Evolutionary conservation across 2,797 vertebrate species (phyloP).

Genomic region (Nannoperca obscura): DNA sequence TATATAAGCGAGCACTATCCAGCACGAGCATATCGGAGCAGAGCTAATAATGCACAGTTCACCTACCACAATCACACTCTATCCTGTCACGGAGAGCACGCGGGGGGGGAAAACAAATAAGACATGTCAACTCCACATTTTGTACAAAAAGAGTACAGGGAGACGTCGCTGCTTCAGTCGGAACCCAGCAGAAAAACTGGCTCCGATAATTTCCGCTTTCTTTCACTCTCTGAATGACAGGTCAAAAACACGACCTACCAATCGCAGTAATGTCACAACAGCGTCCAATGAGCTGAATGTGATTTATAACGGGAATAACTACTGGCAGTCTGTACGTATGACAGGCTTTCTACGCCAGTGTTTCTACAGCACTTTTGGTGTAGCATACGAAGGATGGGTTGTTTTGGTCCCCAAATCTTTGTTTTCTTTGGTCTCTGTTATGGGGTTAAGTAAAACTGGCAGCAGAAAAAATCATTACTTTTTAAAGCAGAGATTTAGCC

Average conservation of each 20-base stretch:
- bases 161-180: conserved; percentile 30
- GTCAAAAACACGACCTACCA: conserved; percentile 37
- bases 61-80: conserved; percentile 73
- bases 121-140: conserved; percentile 51
- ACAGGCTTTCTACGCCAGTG: background rate
- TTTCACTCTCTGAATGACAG: conserved; percentile 57
- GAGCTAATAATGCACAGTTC: conserved; percentile 24
- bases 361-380: background rate
- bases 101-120: conserved; percentile 8
- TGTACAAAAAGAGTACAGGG: conserved; percentile 12
- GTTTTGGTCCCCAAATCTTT: background rate
- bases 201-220: conserved; percentile 77
- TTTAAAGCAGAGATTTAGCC: background rate
- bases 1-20: background rate
- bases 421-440: background rate
- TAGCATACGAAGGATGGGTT: background rate
- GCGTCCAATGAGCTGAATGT: conserved; percentile 25
- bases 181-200: conserved; percentile 29
- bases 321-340: background rate
- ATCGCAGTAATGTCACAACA: conserved; percentile 41
- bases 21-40: conserved; percentile 6
- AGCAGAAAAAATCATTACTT: background rate
- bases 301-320: conserved; percentile 19
- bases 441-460: background rate
- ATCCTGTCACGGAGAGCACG: conserved; percentile 35